These are phyloP conservation scores for Philonicus albiceps DNA, from an alignment of 2,888 invertebrate species.

Conservation along the genomic window DNA sequence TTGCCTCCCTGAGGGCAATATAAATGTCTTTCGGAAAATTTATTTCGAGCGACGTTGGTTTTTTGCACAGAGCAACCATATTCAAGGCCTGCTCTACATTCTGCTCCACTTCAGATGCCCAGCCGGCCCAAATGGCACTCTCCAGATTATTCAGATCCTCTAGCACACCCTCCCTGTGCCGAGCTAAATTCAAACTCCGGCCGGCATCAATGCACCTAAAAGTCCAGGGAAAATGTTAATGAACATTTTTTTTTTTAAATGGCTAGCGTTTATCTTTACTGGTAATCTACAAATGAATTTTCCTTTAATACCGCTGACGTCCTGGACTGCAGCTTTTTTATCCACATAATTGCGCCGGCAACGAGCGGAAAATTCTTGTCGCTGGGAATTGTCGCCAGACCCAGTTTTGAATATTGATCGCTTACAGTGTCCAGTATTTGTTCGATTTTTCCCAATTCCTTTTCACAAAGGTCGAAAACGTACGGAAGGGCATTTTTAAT, in stretches of 20 bases:
- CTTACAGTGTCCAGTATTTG: slow-evolving; percentile 46
- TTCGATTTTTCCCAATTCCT: slow-evolving; percentile 59
- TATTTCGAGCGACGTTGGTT: slow-evolving; percentile 36
- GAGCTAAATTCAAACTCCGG: slow-evolving; percentile 48
- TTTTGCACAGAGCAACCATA: not conserved
- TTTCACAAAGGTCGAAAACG: slow-evolving; percentile 63
- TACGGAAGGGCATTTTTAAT: slow-evolving; percentile 65
- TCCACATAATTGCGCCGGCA: slow-evolving; percentile 78
- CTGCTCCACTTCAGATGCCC: slow-evolving; percentile 65
- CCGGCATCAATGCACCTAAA: slow-evolving; percentile 57
- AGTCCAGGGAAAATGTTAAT: not conserved
- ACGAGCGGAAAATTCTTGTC: slow-evolving; percentile 70
- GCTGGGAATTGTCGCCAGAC: slow-evolving; percentile 51
- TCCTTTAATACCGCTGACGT: slow-evolving; percentile 11
- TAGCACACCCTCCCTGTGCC: slow-evolving; percentile 63
- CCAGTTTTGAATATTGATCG: slow-evolving; percentile 42
- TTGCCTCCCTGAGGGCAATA: slow-evolving; percentile 45
- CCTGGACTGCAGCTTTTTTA: slow-evolving; percentile 58
- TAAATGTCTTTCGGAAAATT: slow-evolving; percentile 46
- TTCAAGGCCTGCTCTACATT: slow-evolving; percentile 63
- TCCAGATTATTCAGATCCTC: slow-evolving; percentile 64
- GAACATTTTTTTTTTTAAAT: not conserved
- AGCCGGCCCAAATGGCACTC: slow-evolving; percentile 65
- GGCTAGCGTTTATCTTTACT: not conserved
- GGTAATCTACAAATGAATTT: slow-evolving; percentile 21